Evolutionary conservation across 2,113 vertebrate genomes (phyloP), one percentile per base, ranked within the genome.

Genomic region (Cololabis saira): DNA sequence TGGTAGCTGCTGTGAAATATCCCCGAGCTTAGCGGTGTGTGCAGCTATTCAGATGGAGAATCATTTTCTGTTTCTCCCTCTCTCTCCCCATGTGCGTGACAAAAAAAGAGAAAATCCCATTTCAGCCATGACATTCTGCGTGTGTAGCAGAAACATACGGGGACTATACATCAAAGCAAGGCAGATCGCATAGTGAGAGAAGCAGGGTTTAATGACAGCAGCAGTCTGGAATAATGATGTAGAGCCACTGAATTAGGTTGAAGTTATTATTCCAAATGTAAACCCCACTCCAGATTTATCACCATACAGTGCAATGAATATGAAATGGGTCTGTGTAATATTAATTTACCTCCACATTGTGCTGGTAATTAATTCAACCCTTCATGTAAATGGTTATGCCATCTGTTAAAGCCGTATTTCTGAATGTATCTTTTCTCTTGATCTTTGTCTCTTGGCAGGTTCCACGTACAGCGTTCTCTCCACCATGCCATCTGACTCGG

Each of bases 401-500:
- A 24, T 71, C 37, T 56, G 16, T 73, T 41, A 2, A 16, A 13
- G 53, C 61, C 69, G 59, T 21, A n/a, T 42, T 15, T 76, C 67
- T 71, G 30, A 81, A 42, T 50, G 37, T n/a, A 11, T 69, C 19
- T 24, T 53, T 73, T 87, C 19, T 80, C 51, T 37, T 54, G 16
- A 9, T 51, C 21, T 15, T 50, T 50, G 49, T 22, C 11, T 27
- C 19, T 52, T 45, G 57, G 16, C 89, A 99, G 98, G 98, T 24
- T 99, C 98, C 60, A 98, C 97, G 0, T 98, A 98, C 93, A 99
- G 98, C 15, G 96, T 99, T 61, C 91, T 99, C 89, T 98, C 98
- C 83, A 98, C 96, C 78, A 99, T 99, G 98, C 98, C 98, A 22
- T 99, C 98, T 2, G 98, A 99, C 92, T 99, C 98, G 0, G 98